phyloP scores from a whole-genome alignment of 2,797 vertebrate genomes.

The Mionectes olivaceus region DNA sequence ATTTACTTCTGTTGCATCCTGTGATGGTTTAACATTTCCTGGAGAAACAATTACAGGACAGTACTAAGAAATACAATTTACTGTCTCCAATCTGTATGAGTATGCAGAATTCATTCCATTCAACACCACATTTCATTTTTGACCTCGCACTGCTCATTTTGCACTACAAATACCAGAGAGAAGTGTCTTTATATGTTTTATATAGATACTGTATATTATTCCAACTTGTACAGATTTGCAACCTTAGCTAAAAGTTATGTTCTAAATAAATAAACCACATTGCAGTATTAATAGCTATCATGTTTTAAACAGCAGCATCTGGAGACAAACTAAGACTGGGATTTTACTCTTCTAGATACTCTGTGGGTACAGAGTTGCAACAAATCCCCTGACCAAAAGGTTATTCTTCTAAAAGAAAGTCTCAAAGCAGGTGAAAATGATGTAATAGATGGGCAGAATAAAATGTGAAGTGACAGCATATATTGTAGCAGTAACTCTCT shows the following conservation, averaged over 20 bases:
- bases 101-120: background rate
- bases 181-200: conserved; percentile 7
- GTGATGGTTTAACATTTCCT: conserved; percentile 20
- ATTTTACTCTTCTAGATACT: background rate
- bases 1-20: conserved; percentile 39
- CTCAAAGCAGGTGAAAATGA: background rate
- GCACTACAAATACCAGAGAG: background rate
- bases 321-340: background rate
- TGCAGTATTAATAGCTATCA: background rate
- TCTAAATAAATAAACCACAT: background rate
- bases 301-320: background rate
- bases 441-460: background rate
- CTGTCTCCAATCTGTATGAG: background rate
- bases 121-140: background rate
- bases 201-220: background rate
- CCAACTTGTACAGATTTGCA: background rate
- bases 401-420: background rate
- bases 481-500: background rate
- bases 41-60: conserved; percentile 58
- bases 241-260: conserved; percentile 3
- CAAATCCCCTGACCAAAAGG: background rate
- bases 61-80: conserved; percentile 41
- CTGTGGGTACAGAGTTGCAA: background rate
- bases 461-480: background rate
- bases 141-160: background rate